These are phyloP conservation scores for Slavum lentiscoides DNA, from an alignment of 2,888 invertebrate genomes.

Conservation along the genomic window DNA sequence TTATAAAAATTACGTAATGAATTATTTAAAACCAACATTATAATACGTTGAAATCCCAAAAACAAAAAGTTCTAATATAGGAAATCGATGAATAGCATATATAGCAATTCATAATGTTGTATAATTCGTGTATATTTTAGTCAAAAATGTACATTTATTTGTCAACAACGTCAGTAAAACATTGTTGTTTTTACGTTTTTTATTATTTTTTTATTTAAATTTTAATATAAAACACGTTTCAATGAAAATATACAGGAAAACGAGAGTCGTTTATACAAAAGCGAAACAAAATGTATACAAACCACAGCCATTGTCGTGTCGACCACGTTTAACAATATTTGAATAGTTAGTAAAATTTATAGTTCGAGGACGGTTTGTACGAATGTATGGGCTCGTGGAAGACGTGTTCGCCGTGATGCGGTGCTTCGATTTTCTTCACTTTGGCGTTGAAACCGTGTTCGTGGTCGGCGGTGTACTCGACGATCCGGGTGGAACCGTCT, in stretches of 20 bases:
- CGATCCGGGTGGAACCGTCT: slow-evolving; percentile 38
- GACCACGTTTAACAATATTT: not conserved
- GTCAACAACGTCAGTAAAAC: too few relatives aligned
- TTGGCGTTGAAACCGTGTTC: slow-evolving; percentile 37
- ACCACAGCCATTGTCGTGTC: too few relatives aligned
- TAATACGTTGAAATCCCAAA: too few relatives aligned
- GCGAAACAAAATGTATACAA: not conserved
- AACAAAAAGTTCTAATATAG: too few relatives aligned
- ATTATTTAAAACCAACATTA: too few relatives aligned
- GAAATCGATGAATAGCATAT: too few relatives aligned
- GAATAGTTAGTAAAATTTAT: not conserved
- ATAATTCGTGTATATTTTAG: not conserved
- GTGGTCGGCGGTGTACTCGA: slow-evolving; percentile 34
- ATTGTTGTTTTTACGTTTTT: too few relatives aligned
- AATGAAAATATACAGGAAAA: too few relatives aligned
- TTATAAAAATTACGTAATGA: too few relatives aligned
- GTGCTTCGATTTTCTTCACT: slow-evolving; percentile 38
- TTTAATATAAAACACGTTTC: too few relatives aligned
- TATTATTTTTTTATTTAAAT: too few relatives aligned
- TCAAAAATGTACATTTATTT: not conserved
- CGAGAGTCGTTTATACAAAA: not conserved
- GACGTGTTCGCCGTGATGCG: not conserved
- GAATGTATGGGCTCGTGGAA: slow-evolving; percentile 2
- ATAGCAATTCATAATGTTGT: too few relatives aligned
- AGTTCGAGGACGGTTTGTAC: not conserved